Evolutionary conservation across 2,888 invertebrate species (phyloP).

Genomic region (Chloroclysta siterata): DNA sequence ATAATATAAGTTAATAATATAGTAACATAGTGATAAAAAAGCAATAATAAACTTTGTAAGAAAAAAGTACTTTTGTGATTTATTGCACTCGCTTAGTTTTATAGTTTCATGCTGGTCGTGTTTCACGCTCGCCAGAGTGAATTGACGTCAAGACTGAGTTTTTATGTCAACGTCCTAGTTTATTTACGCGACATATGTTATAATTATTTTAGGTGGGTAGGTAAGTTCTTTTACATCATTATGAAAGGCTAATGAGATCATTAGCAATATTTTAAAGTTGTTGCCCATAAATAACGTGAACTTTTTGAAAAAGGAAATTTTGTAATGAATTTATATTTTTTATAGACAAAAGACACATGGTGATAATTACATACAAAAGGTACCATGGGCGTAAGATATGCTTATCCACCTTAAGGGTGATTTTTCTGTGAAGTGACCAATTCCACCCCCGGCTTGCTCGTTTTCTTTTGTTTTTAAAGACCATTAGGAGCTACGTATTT

Average conservation of each 20-base stretch:
- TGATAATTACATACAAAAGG: too few species aligned
- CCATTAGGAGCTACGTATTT: too few species aligned
- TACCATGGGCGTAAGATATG: too few species aligned
- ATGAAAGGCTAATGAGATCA: conserved; percentile 18
- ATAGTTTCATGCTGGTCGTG: conserved; percentile 2
- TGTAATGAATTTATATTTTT: too few species aligned
- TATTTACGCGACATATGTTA: conserved; percentile 6
- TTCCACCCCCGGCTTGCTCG: too few species aligned
- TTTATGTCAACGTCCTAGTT: conserved; percentile 26
- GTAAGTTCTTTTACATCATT: neutral
- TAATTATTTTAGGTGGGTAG: neutral
- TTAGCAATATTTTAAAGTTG: conserved; percentile 10
- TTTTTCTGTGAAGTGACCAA: too few species aligned
- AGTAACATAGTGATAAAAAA: conserved; percentile 39
- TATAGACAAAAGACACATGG: too few species aligned
- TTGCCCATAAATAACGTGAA: conserved; percentile 4
- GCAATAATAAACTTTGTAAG: conserved; percentile 38
- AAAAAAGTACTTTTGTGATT: conserved; percentile 21
- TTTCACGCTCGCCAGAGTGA: conserved; percentile 14
- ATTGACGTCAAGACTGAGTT: conserved; percentile 23
- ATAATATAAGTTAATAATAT: neutral
- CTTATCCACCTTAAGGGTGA: too few species aligned
- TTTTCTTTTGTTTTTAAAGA: too few species aligned
- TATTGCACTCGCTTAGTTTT: conserved; percentile 13
- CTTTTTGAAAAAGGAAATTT: neutral